Evolutionary conservation across 2,888 invertebrate genomes (phyloP).

Genomic region (Chydorus sphaericus): DNA sequence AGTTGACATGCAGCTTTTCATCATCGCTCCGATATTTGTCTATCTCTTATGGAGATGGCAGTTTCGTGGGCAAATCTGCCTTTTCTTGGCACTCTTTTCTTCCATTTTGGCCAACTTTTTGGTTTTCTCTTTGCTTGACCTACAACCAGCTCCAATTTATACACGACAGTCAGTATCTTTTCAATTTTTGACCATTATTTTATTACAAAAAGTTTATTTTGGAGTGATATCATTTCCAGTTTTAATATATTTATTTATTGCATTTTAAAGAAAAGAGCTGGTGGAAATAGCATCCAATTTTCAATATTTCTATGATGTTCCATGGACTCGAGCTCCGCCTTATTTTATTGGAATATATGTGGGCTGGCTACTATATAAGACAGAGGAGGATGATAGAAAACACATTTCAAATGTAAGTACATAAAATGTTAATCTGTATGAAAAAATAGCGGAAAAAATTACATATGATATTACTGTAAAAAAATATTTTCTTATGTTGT

Average conservation of each 20-base stretch:
- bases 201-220: neutral
- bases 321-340: constrained; percentile 16
- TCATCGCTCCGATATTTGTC: neutral
- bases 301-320: constrained; percentile 15
- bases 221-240: too few relatives aligned
- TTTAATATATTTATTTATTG: too few relatives aligned
- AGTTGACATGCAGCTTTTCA: constrained; percentile 21
- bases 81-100: too few relatives aligned
- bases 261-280: neutral
- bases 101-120: neutral
- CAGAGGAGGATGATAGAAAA: neutral
- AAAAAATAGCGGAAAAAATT: too few relatives aligned
- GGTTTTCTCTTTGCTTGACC: neutral
- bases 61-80: too few relatives aligned
- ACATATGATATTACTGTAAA: too few relatives aligned
- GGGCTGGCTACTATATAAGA: neutral
- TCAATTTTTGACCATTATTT: too few relatives aligned
- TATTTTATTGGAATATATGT: constrained; percentile 6
- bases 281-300: neutral
- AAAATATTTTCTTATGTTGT: too few relatives aligned
- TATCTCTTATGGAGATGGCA: constrained; percentile 3
- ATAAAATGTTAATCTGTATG: too few relatives aligned
- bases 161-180: neutral
- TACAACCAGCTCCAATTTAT: neutral
- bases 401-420: neutral